A percentile compares a stretch with the other conserved stretches of the same genome.
phyloP scores from a whole-genome alignment of 2,113 vertebrate species.

The Phaethornis superciliosus region DNA sequence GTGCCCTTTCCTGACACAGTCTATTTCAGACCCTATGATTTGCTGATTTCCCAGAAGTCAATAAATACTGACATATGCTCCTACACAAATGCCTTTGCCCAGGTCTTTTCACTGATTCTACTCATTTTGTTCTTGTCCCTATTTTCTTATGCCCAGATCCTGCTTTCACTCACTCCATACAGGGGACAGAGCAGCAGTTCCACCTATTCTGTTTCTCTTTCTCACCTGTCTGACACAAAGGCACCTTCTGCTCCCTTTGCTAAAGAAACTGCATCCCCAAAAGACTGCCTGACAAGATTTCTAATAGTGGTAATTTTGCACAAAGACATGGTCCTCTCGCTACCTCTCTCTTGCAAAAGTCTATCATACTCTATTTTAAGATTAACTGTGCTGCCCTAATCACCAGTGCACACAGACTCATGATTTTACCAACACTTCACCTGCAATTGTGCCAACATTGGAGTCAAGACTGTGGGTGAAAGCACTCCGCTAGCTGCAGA shows the following conservation, averaged over 20 bases:
- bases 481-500: neutral
- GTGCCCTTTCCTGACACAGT: neutral
- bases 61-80: neutral
- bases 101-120: neutral
- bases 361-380: neutral
- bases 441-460: neutral
- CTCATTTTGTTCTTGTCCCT: neutral
- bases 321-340: accelerated
- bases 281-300: neutral
- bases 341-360: neutral
- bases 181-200: neutral
- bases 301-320: neutral
- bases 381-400: neutral
- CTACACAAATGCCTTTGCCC: neutral
- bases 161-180: neutral
- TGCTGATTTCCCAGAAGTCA: neutral
- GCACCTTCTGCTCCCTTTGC: neutral
- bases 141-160: neutral
- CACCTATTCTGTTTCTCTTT: neutral
- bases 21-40: neutral
- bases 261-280: neutral
- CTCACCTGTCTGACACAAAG: neutral
- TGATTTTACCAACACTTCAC: neutral
- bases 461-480: neutral
- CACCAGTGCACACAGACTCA: accelerated